Evolutionary conservation across 1,140 invertebrate genomes (phyloP).

Genomic region (Penaeus japonicus): DNA sequence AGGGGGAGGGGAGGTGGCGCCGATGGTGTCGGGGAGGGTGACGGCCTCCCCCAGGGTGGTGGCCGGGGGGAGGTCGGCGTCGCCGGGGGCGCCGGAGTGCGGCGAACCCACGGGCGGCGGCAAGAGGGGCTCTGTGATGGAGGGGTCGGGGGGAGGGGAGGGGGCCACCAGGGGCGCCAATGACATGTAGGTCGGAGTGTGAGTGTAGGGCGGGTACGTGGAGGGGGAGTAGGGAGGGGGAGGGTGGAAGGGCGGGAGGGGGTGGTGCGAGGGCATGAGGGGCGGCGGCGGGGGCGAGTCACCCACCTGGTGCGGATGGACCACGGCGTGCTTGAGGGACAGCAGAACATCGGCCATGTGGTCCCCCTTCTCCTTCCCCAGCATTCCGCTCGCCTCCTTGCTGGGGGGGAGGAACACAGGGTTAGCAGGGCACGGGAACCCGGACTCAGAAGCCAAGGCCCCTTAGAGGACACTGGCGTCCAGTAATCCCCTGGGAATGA

Average conservation of each 20-base stretch:
- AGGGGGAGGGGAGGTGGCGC: slow-evolving; percentile 36
- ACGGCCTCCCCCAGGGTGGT: slow-evolving; percentile 59
- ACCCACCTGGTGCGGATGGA: slow-evolving; percentile 74
- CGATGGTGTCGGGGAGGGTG: slow-evolving; percentile 63
- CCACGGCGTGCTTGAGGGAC: slow-evolving; percentile 85
- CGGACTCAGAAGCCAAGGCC: slow-evolving; percentile 9
- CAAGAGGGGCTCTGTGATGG: slow-evolving; percentile 35
- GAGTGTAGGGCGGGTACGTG: slow-evolving; percentile 46
- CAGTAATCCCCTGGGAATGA: too few species aligned
- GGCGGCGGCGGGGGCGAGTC: slow-evolving; percentile 58
- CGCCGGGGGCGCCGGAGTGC: slow-evolving; percentile 42
- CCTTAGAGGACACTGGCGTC: not conserved
- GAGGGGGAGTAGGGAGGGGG: slow-evolving; percentile 25
- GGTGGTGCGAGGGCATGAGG: not conserved
- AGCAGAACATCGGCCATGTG: slow-evolving; percentile 84
- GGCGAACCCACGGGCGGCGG: slow-evolving; percentile 58
- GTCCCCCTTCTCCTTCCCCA: slow-evolving; percentile 60
- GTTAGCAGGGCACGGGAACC: not conserved
- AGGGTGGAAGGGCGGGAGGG: slow-evolving; percentile 33
- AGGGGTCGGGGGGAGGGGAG: slow-evolving; percentile 69
- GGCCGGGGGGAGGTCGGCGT: slow-evolving; percentile 34
- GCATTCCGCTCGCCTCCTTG: slow-evolving; percentile 54
- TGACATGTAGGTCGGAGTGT: slow-evolving; percentile 61
- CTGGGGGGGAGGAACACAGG: slow-evolving; percentile 22
- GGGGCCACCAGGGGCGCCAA: slow-evolving; percentile 86